These are phyloP conservation scores for Hyles lineata DNA, from an alignment of 2,888 invertebrate genomes.

Conservation along the genomic window DNA sequence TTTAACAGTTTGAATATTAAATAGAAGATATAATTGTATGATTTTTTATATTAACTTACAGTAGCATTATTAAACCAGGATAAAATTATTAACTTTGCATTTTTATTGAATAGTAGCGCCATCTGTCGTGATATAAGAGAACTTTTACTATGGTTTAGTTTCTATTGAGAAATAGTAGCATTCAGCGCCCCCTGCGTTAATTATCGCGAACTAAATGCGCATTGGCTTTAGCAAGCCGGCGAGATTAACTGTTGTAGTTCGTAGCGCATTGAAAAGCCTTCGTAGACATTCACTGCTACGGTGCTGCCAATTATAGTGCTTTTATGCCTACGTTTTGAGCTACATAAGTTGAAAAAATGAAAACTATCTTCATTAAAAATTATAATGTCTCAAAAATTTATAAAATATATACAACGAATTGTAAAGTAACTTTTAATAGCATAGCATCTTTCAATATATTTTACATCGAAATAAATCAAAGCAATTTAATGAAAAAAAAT, in stretches of 20 bases:
- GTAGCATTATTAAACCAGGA: too few species aligned
- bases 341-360: not conserved
- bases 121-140: not conserved
- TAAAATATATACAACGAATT: too few species aligned
- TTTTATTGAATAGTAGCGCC: not conserved
- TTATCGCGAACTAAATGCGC: slow-evolving; percentile 40
- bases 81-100: too few species aligned
- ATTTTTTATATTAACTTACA: too few species aligned
- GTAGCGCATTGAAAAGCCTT: slow-evolving; percentile 5
- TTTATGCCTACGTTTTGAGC: not conserved
- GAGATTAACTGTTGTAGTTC: not conserved
- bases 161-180: not conserved
- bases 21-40: too few species aligned
- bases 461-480: too few species aligned
- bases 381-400: not conserved
- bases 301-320: slow-evolving; percentile 18
- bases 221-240: not conserved
- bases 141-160: not conserved
- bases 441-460: too few species aligned
- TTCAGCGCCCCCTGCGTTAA: slow-evolving; percentile 46
- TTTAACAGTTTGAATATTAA: too few species aligned
- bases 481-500: too few species aligned
- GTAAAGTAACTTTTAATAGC: too few species aligned
- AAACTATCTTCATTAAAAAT: not conserved
- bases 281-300: not conserved